Conservation (phyloP, 1,140 invertebrate species). For the Acromyrmex charruanus region DNA sequence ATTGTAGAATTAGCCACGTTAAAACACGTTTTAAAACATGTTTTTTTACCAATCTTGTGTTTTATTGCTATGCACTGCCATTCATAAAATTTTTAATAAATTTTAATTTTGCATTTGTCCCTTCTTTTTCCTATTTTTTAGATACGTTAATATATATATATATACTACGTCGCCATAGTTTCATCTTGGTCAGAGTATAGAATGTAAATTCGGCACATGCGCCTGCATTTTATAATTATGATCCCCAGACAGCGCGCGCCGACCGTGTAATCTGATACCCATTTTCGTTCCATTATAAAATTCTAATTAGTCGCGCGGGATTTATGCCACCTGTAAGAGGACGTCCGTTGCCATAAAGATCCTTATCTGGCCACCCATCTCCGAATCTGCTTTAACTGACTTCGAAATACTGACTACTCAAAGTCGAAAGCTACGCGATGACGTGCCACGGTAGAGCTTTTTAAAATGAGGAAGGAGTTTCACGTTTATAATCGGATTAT, state of each 20-base stretch:
- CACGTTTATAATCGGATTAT: slow-evolving; percentile 62
- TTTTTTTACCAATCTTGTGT: no score
- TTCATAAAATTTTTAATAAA: slow-evolving; percentile 3
- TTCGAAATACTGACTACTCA: slow-evolving; percentile 22
- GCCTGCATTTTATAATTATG: slow-evolving; percentile 57
- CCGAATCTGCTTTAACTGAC: slow-evolving; percentile 62
- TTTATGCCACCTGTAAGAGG: slow-evolving; percentile 69
- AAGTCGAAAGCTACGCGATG: slow-evolving; percentile 12
- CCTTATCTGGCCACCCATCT: slow-evolving; percentile 68
- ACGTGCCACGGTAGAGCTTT: slow-evolving; percentile 49
- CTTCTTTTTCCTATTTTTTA: slow-evolving; percentile 3
- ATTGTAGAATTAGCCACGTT: no score
- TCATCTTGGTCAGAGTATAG: slow-evolving; percentile 11
- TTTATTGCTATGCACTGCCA: neutral
- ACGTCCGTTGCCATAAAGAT: slow-evolving; percentile 67
- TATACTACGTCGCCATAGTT: neutral
- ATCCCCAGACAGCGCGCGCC: slow-evolving; percentile 23
- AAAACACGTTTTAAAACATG: no score
- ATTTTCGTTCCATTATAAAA: slow-evolving; percentile 70
- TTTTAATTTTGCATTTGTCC: neutral
- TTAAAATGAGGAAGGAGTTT: slow-evolving; percentile 36
- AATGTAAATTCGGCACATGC: slow-evolving; percentile 52
- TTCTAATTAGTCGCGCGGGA: slow-evolving; percentile 69
- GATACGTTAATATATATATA: neutral
- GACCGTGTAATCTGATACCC: slow-evolving; percentile 62